These are phyloP conservation scores for Agrilus cyanescens DNA, from an alignment of 2,888 invertebrate species.

Conservation along the genomic window DNA sequence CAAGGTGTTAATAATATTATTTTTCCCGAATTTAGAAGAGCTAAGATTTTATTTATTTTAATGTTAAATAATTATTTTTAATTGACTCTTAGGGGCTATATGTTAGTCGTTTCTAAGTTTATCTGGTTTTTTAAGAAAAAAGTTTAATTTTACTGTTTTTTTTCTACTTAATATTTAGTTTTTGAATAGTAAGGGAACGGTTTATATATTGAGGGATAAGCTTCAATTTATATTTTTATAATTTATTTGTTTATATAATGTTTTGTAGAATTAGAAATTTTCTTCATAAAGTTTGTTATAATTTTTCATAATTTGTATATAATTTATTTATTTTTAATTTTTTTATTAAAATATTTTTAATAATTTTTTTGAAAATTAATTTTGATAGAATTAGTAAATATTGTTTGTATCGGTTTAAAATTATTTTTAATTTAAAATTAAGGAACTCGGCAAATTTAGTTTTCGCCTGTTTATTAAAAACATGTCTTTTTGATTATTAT, in stretches of 20 bases:
- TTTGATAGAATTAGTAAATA: conserved; percentile 49
- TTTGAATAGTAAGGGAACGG: conserved; percentile 27
- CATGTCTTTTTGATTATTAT: conserved; percentile 54
- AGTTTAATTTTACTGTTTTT: conserved; percentile 39
- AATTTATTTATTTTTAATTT: conserved; percentile 33
- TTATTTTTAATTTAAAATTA: conserved; percentile 31
- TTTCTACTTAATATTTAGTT: conserved; percentile 28
- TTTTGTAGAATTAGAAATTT: conserved; percentile 47
- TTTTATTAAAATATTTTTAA: conserved; percentile 34
- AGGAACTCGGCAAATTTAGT: conserved; percentile 54
- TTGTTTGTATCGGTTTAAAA: conserved; percentile 25
- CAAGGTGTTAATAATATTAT: conserved; percentile 30
- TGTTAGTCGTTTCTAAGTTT: conserved; percentile 53
- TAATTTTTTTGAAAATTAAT: conserved; percentile 37
- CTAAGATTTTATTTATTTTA: conserved; percentile 46
- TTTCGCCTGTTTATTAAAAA: conserved; percentile 69
- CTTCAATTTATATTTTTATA: conserved; percentile 46
- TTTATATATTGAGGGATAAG: conserved; percentile 47
- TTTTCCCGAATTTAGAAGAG: conserved; percentile 52
- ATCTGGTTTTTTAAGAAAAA: conserved; percentile 57
- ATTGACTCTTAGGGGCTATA: conserved; percentile 52
- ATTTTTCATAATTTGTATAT: conserved; percentile 39
- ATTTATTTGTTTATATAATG: conserved; percentile 31
- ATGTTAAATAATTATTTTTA: conserved; percentile 49
- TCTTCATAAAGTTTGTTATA: conserved; percentile 38